Conservation (phyloP, 2,113 vertebrate genomes). For the Pygoscelis antarcticus region DNA sequence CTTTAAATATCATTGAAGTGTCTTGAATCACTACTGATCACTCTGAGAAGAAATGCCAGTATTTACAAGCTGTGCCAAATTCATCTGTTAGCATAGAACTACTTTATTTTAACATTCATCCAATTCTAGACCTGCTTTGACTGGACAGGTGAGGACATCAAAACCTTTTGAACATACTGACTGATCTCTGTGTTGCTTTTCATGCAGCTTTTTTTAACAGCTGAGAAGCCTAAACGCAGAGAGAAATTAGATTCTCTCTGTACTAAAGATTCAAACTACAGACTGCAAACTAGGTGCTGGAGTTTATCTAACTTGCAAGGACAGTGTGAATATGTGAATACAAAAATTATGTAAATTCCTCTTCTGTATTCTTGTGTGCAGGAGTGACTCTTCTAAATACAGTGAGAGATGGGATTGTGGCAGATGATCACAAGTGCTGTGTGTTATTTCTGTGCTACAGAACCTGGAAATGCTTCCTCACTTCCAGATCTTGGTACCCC, state of each 20-base stretch:
- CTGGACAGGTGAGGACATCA: neutral
- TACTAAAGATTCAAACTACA: neutral
- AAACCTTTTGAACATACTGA: neutral
- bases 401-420: neutral
- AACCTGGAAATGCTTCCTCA: neutral
- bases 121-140: neutral
- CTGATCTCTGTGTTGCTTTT: neutral
- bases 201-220: neutral
- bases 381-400: neutral
- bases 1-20: neutral
- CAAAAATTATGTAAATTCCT: neutral
- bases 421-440: neutral
- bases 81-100: neutral
- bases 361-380: neutral
- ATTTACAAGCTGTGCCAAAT: neutral
- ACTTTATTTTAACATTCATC: neutral
- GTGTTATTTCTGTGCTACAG: neutral
- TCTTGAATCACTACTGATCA: neutral
- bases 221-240: neutral
- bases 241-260: neutral
- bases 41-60: neutral
- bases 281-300: neutral
- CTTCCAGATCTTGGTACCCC: neutral
- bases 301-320: neutral
- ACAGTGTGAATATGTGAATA: neutral